These are phyloP conservation scores for Hirudo medicinalis DNA, from an alignment of 1,140 invertebrate species.

Conservation along the genomic window DNA sequence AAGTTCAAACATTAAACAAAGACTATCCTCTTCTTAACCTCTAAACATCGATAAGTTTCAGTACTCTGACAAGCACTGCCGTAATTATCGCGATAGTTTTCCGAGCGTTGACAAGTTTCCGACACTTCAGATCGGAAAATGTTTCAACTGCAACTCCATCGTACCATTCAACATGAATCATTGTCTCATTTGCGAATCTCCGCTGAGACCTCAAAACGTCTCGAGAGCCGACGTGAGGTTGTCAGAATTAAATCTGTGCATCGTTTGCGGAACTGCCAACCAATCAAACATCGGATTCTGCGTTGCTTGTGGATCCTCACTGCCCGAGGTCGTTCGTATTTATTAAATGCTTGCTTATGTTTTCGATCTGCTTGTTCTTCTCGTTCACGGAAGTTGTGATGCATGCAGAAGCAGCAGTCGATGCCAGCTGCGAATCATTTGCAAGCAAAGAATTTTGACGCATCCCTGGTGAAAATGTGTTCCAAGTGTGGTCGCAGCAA, in stretches of 20 bases:
- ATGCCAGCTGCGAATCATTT: neutral
- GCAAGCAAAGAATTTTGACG: neutral
- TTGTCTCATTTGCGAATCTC: conserved; percentile 39
- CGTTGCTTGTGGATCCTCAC: conserved; percentile 30
- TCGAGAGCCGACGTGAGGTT: conserved; percentile 28
- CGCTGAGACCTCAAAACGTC: conserved; percentile 34
- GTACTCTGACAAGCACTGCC: too few relatives aligned
- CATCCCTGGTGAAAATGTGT: conserved; percentile 24
- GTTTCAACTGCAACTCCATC: conserved; percentile 35
- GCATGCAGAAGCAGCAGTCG: neutral
- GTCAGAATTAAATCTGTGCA: conserved; percentile 28
- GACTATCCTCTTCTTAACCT: too few relatives aligned
- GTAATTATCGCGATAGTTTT: too few relatives aligned
- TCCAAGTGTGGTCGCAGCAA: conserved; percentile 34
- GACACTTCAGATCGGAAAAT: conserved; percentile 34
- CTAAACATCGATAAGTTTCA: too few relatives aligned
- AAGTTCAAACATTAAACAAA: too few relatives aligned
- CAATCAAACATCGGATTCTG: conserved; percentile 30
- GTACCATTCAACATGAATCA: conserved; percentile 37
- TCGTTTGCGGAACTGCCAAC: conserved; percentile 33
- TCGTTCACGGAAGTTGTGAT: neutral
- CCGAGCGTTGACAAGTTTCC: too few relatives aligned
- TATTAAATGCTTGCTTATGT: neutral
- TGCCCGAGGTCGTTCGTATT: conserved; percentile 23
- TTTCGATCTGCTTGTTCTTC: neutral